Percentiles rank a stretch among this genome's conserved stretches.
Conservation (phyloP, 2,797 vertebrate genomes). For the Leontocebus nigricollis region DNA sequence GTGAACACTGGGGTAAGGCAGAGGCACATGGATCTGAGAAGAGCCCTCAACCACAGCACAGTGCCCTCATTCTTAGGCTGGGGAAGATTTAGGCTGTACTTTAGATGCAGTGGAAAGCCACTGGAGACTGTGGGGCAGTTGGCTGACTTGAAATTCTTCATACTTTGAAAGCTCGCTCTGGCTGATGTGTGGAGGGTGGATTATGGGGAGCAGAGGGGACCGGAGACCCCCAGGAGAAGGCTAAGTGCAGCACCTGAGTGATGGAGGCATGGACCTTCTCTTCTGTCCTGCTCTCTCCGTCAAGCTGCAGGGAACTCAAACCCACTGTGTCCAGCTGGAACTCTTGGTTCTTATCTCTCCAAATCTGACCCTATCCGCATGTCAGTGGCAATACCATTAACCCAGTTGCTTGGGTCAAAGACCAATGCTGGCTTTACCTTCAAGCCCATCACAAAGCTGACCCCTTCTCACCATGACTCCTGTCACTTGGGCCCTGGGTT, state of each 20-base stretch:
- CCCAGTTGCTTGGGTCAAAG: not conserved
- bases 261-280: not conserved
- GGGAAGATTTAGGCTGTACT: not conserved
- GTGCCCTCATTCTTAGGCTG: not conserved
- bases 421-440: not conserved
- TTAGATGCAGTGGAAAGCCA: not conserved
- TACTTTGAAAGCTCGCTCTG: not conserved
- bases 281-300: not conserved
- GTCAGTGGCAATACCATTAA: not conserved
- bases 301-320: too few relatives aligned
- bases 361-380: not conserved
- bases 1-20: accelerated
- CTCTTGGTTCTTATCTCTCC: not conserved
- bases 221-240: not conserved
- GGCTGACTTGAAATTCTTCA: not conserved
- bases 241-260: not conserved
- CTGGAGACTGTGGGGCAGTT: not conserved
- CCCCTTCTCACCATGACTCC: not conserved
- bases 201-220: not conserved
- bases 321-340: not conserved
- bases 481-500: not conserved
- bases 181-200: not conserved
- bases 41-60: accelerated
- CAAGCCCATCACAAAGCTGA: not conserved
- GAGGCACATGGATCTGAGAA: not conserved